These are phyloP conservation scores for Hydrolagus colliei DNA, from an alignment of 2,797 vertebrate species.

Conservation along the genomic window DNA sequence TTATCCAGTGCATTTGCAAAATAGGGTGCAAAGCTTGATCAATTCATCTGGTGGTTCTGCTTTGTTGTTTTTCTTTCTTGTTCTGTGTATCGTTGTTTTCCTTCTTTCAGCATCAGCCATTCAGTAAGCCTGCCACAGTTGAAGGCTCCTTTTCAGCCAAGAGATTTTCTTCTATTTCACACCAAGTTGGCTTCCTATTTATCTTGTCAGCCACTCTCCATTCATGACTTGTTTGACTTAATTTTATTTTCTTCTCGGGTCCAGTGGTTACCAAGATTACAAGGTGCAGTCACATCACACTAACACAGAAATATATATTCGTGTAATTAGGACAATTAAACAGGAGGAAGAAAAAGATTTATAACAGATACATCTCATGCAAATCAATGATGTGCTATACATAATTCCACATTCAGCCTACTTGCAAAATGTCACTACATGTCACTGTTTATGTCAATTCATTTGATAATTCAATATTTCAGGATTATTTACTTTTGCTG, in stretches of 20 bases:
- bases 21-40: not conserved
- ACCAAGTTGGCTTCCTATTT: not conserved
- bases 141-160: not conserved
- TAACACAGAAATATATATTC: not conserved
- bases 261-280: not conserved
- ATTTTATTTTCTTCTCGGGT: not conserved
- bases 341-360: not conserved
- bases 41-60: not conserved
- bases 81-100: not conserved
- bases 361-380: not conserved
- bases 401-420: too few species aligned
- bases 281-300: not conserved
- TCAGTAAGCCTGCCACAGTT: not conserved
- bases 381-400: too few species aligned
- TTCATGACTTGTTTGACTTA: slow-evolving; percentile 11
- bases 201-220: slow-evolving; percentile 8
- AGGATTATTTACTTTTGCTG: too few species aligned
- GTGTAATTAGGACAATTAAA: not conserved
- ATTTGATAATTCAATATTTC: too few species aligned
- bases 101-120: not conserved
- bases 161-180: slow-evolving; percentile 13
- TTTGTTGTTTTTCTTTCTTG: not conserved
- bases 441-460: too few species aligned
- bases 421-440: too few species aligned
- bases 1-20: not conserved